Conservation (phyloP, 2,113 vertebrate genomes). For the Pygoscelis adeliae region DNA sequence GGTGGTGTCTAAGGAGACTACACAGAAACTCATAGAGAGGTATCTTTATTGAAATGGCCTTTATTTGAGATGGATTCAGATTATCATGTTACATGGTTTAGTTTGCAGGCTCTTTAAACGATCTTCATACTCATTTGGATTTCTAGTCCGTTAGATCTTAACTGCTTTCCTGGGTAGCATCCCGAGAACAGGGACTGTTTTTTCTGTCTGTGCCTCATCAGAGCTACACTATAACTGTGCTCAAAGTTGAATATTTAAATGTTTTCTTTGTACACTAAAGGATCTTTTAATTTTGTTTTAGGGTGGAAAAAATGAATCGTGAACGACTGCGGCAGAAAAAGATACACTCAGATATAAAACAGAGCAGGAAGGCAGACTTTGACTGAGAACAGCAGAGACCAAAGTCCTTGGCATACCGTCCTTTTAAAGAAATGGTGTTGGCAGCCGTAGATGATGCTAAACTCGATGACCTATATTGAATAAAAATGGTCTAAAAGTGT, state of each 20-base stretch:
- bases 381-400: slow-evolving; percentile 59
- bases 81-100: rapidly evolving
- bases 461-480: not conserved
- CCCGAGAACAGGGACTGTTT: not conserved
- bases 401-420: not conserved
- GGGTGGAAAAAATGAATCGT: slow-evolving; percentile 78
- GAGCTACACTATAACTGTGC: not conserved
- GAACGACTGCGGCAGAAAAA: slow-evolving; percentile 80
- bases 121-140: not conserved
- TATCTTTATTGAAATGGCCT: slow-evolving; percentile 14
- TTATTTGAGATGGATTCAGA: not conserved
- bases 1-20: slow-evolving; percentile 77
- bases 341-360: slow-evolving; percentile 73
- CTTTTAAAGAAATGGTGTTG: not conserved
- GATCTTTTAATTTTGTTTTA: slow-evolving; percentile 27
- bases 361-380: slow-evolving; percentile 63
- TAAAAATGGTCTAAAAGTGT: not conserved
- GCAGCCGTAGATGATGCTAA: not conserved
- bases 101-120: not conserved
- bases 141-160: not conserved
- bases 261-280: not conserved
- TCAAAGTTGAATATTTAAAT: not conserved
- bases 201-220: not conserved
- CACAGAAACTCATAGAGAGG: slow-evolving; percentile 77
- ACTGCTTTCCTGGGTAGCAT: not conserved